Base-by-base conservation (phyloP, 2,888 invertebrate species). In the Cantharis nigra region DNA sequence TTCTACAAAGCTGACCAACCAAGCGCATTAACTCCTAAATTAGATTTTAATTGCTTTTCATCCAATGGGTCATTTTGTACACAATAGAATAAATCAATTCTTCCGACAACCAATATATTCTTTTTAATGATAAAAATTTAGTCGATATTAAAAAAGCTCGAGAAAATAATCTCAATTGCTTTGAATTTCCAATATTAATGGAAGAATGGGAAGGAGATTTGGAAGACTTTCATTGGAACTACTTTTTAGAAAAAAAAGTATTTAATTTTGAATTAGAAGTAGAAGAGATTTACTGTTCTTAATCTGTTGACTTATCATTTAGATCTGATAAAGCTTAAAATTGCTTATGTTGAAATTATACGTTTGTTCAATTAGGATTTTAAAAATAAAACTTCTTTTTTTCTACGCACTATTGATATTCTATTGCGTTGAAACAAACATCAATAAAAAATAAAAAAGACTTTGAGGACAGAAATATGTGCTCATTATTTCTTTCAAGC, bases 31-130 rank as follows among this genome's bases (percentile, higher is more conserved):
- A 81, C 74, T 79, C 72, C 80, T 78, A 80, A 81, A 81, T 81
- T 80, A 81, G 80, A 80, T 81, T 81, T 81, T 81, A 81, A 81
- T 81, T 81, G 80, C 80, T 78, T 81, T 81, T 80, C 79, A 76
- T 76, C 79, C 77, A 76, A 75, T 78, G 80, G 80, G 79, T 81
- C 80, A 76, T 76, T 76, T 79, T 72, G 75, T 75, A 71, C 69
- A 79, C 79, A 74, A 79, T 76, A 49, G 73, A 78, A 76, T 78
- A 78, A 78, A 78, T 76, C 78, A 74, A 76, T 78, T 74, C 76
- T 76, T 74, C 65, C 71, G 69, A 49, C 49, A 49, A 63, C 18
- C 74, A 75, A 78, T 77, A 73, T 67, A 67, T 67, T 67, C 65
- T 10, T 67, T 67, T 67, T 67, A 67, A 23, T 26, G 7, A 23